Evolutionary conservation across 2,888 invertebrate genomes (phyloP), one percentile per base, ranked within the genome.

Genomic region (Watsonalla cultraria): DNA sequence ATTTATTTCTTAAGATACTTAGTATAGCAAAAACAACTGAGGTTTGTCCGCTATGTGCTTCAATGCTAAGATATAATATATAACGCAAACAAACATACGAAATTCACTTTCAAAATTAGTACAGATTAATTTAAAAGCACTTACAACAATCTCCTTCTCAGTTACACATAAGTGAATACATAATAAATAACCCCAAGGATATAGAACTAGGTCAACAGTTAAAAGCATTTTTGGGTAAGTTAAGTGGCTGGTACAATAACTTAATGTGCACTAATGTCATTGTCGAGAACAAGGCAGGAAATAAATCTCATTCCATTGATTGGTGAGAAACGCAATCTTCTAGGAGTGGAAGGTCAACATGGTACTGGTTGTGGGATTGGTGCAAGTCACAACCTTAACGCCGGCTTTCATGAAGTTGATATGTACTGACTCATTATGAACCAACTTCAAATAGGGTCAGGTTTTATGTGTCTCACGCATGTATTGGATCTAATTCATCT

Each of bases 171-270:
- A 34, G 8, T 35, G 9, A 14, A 37, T 15, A 15, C 37, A 13
- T 48, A 35, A n/a, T 11, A n/a, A 49, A 35, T 14, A 48, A 8
- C 48, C 13, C 49, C 39, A 49, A 49, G 39, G 39, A 49, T 49
- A 13, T 37, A 14, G 37, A 49, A 49, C 14, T 39, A 49, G 49
- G 49, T 39, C 37, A 39, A 6, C 49, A 15, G 37, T 15, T 49
- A 49, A 49, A 49, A 49, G 49, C 49, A 49, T 49, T 49, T 49
- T 49, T 49, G 39, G 49, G 34, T 46, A 48, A 39, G 24, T 47
- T 54, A 51, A 54, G 47, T 54, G 51, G 51, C 45, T 34, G 45
- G 35, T 47, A 45, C 47, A 51, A 35, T 54, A 49, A 54, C 39
- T 49, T 39, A 49, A 37, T 37, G 49, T 37, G 14, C 14, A 49